These are phyloP conservation scores for Scotopteryx bipunctaria DNA, from an alignment of 2,888 invertebrate genomes.

Conservation along the genomic window DNA sequence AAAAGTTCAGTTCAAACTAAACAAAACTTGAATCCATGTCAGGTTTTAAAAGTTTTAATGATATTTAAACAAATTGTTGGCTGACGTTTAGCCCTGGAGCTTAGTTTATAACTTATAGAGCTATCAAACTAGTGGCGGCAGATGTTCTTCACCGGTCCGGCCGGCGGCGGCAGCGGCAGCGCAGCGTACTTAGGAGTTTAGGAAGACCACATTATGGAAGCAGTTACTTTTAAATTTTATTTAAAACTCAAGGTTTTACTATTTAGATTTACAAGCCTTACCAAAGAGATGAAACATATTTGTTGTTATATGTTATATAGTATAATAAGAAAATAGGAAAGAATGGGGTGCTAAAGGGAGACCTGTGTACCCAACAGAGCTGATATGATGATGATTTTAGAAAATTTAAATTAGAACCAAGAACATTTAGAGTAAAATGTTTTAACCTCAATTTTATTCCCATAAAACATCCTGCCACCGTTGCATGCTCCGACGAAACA, in stretches of 20 bases:
- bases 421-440: too few relatives aligned
- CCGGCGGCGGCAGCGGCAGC: too few relatives aligned
- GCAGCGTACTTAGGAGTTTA: neutral
- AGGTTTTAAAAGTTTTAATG: slow-evolving; percentile 15
- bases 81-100: neutral
- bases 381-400: too few relatives aligned
- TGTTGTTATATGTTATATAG: too few relatives aligned
- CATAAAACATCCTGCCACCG: slow-evolving; percentile 9
- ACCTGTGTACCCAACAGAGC: too few relatives aligned
- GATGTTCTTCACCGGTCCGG: neutral
- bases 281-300: too few relatives aligned
- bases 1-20: slow-evolving; percentile 12
- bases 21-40: slow-evolving; percentile 11
- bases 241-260: neutral
- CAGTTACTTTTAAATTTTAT: neutral
- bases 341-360: too few relatives aligned
- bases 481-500: slow-evolving; percentile 9
- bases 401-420: too few relatives aligned
- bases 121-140: slow-evolving; percentile 6
- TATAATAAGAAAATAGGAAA: too few relatives aligned
- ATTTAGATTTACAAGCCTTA: neutral
- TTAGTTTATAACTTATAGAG: slow-evolving; percentile 1
- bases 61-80: slow-evolving; percentile 3
- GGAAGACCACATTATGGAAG: neutral
- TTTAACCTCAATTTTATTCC: too few relatives aligned